Base-by-base conservation (phyloP, 2,888 invertebrate genomes). In the Lithophane leautieri region DNA sequence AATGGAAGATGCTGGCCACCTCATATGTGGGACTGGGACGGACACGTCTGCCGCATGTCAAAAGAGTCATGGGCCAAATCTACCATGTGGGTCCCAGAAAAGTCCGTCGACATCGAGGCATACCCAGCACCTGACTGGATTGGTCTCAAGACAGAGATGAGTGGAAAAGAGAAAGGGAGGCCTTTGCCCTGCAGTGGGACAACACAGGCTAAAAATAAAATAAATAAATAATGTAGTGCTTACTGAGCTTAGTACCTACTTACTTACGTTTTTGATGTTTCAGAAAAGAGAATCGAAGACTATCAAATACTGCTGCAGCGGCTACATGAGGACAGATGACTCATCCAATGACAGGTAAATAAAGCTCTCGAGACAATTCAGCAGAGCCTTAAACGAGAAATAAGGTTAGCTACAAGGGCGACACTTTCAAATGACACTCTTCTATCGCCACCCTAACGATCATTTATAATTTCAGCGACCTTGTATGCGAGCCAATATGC, bases 401-500 rank as follows among this genome's bases (percentile, higher is more conserved):
- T n/a, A n/a, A n/a, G n/a, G n/a, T n/a, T n/a, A n/a, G n/a, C n/a
- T n/a, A n/a, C 0, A 69, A 22, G 16, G 4, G 25, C 40, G 14
- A 22, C 2, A n/a, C 25, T n/a, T 52, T 70, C 1, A 28, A 34
- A 34, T 12, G 11, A 11, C 73, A 19, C n/a, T 19, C 16, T 40
- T 11, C 7, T 22, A 61, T 52, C 2, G 6, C 14, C 4, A 3
- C 9, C 6, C 4, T 65, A 40, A 47, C 66, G 1, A 25, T 8
- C 8, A n/a, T 69, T 61, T 44, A 47, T 19, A 34, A 34, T 82
- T 82, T 62, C 73, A 77, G 71, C 70, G 87, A 87, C 7, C 73
- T 90, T 2, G 75, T 73, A 47, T 93, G 93, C 60, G 70, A 85
- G 34, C 89, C 92, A n/a, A 86, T 90, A 56, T 94, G 94, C 79